Conservation (phyloP, 2,113 vertebrate genomes). For the Cavia porcellus region DNA sequence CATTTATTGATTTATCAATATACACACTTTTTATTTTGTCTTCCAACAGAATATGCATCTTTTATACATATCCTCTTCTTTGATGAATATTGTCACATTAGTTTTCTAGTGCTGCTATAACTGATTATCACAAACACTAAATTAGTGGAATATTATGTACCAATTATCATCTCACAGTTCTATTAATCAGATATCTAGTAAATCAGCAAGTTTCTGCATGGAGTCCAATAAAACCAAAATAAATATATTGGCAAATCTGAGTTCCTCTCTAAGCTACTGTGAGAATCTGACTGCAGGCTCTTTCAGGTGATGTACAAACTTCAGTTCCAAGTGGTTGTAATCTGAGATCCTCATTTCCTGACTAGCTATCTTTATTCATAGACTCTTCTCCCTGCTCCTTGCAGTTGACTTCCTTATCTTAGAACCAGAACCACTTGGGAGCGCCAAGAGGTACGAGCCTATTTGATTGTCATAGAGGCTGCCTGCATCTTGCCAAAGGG, state of each 20-base stretch:
- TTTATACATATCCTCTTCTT: not conserved
- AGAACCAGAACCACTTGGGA: not conserved
- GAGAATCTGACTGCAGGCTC: not conserved
- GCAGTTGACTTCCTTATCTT: not conserved
- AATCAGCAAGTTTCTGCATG: not conserved
- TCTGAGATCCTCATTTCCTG: not conserved
- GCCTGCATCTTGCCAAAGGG: not conserved
- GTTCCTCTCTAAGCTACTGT: not conserved
- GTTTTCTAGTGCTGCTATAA: not conserved
- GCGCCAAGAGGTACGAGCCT: not conserved
- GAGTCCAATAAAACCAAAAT: not conserved
- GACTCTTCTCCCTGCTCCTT: not conserved
- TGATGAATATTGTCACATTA: not conserved
- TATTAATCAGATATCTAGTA: not conserved
- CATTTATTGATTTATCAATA: constrained; percentile 20
- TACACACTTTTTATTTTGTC: not conserved
- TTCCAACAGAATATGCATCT: not conserved
- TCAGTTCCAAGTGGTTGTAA: not conserved
- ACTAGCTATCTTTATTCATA: not conserved
- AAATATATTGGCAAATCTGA: not conserved
- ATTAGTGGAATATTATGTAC: not conserved
- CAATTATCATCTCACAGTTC: not conserved
- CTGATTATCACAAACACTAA: not conserved
- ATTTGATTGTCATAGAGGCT: not conserved
- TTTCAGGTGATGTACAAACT: not conserved